Evolutionary conservation across 2,113 vertebrate species (phyloP), one percentile per base, ranked within the genome.

Genomic region (Amphilophus citrinellus): DNA sequence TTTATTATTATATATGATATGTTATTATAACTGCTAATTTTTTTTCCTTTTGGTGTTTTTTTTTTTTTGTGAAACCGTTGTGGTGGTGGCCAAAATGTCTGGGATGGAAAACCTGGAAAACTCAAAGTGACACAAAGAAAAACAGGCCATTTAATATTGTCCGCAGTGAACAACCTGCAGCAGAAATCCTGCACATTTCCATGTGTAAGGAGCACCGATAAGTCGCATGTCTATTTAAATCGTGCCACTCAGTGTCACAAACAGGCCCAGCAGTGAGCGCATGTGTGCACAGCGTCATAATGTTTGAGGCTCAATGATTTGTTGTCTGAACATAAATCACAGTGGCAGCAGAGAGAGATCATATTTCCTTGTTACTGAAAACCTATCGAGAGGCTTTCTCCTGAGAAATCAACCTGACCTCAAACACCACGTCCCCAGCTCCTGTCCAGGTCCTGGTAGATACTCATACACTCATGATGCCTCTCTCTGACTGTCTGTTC

Each of bases 301-400:
- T 83, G 88, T 88, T 83, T 87, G 89, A 92, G 88, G 85, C 85
- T 92, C 66, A 73, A 27, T 73, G 66, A 87, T 94, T 91, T 90
- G 83, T 80, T 86, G 91, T 94, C 92, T 89, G 87, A 84, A 92
- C 92, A 95, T 95, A 95, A 92, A 95, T 95, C 94, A 95, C 84
- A 91, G 82, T 94, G 94, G 93, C 93, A 94, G 92, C 80, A 60
- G 83, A 85, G 85, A 90, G 87, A 91, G 83, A 88, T 91, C 77
- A 84, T 58, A 90, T 91, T 90, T 93, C 87, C 85, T 77, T 81
- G 56, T 86, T 85, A 82, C 82, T 80, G 60, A 84, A 82, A 90
- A 85, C 85, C 88, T 84, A 88, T 76, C 62, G 88, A 91, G 88
- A 84, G 78, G 15, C 68, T 83, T 91, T 91, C 94, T 93, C 93